Conservation (phyloP, 2,888 invertebrate species). For the Drosophila prostipennis region DNA sequence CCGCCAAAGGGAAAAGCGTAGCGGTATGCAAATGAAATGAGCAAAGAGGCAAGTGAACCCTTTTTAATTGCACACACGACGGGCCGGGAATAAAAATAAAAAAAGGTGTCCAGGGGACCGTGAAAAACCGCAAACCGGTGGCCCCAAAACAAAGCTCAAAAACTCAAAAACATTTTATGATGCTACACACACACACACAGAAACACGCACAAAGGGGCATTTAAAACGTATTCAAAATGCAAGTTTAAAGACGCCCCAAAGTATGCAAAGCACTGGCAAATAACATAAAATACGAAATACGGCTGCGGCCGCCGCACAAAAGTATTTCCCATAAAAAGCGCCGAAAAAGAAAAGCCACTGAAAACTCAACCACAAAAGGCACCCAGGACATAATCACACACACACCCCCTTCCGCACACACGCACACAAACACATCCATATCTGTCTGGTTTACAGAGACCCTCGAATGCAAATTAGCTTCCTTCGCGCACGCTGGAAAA, state of each 20-base stretch:
- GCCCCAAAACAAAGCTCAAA: constrained; percentile 22
- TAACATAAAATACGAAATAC: constrained; percentile 51
- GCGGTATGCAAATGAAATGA: constrained; percentile 70
- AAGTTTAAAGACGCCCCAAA: constrained; percentile 71
- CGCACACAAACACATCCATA: constrained; percentile 24
- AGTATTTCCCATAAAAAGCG: constrained; percentile 46
- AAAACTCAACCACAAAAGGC: constrained; percentile 31
- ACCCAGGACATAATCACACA: constrained; percentile 33
- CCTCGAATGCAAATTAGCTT: constrained; percentile 67
- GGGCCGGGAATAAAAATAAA: not conserved
- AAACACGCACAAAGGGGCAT: constrained; percentile 53
- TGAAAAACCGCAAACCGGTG: constrained; percentile 60
- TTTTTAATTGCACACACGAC: constrained; percentile 68
- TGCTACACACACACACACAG: constrained; percentile 11
- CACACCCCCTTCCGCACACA: not conserved
- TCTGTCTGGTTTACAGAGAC: constrained; percentile 35
- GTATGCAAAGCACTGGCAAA: constrained; percentile 72
- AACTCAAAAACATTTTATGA: constrained; percentile 60
- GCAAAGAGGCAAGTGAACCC: constrained; percentile 38
- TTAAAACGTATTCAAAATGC: constrained; percentile 74
- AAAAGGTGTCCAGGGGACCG: constrained; percentile 53
- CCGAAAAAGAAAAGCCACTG: constrained; percentile 15
- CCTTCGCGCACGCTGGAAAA: constrained; percentile 21
- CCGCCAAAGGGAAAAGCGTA: constrained; percentile 20
- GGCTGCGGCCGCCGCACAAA: constrained; percentile 15